Base-by-base conservation (phyloP, 2,797 vertebrate species). In the Synaphobranchus kaupii region DNA sequence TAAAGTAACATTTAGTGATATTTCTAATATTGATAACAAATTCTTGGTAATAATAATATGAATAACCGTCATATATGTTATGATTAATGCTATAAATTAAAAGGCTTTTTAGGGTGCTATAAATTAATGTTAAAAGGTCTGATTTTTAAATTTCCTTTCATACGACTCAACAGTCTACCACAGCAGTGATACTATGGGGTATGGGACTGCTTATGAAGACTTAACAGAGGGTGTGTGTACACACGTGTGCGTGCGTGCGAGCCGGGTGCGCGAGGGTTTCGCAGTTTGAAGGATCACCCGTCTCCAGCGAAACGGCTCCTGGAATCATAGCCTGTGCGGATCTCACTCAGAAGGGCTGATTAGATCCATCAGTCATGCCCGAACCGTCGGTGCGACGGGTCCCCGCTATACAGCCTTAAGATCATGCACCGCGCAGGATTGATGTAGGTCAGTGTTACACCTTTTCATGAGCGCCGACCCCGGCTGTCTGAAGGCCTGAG, bases 301-400 rank as follows among this genome's bases (percentile, higher is more conserved):
- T 39, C 48, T 92, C 89, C 82, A 87, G 90, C 93, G 91, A 91
- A 92, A 84, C 87, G 87, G 31, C 87, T 92, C 91, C 92, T 90
- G 90, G 88, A 90, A 91, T 94, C 87, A 84, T 88, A 91, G 90
- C 93, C 89, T 93, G 92, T 91, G 91, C 90, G 93, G 91, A 85
- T 85, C 44, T 12, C 84, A 13, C 84, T 84, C n/a, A 60, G 63
- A 20, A 73, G 47, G 31, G 84, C 76, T 85, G 63, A 52, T 73
- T 31, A 73, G 58, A 6, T 71, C 44, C 63, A 50, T 66, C 44
- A 48, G 48, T 50, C 44, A 73, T 22, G 28, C 6, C 17, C 63
- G 66, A 15, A 0, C 52, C 39, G 7, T 63, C 20, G 44, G 58
- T 48, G 48, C 20, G 31, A 25, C 48, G 44, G 54, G 47, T 25